Evolutionary conservation across 2,888 invertebrate genomes (phyloP).

Genomic region (Caenorhabditis wallacei): DNA sequence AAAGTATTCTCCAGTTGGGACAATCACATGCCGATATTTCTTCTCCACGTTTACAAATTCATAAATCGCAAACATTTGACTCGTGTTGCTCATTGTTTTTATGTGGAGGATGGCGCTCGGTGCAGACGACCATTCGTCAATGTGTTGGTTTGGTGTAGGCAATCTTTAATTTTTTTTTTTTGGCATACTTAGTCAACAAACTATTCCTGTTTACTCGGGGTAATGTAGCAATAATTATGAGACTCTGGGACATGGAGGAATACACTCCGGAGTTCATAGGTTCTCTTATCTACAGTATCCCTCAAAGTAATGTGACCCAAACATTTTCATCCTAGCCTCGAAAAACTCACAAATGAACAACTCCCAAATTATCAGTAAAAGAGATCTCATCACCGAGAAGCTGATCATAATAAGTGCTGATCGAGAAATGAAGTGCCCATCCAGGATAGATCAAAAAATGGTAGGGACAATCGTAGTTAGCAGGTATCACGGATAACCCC

Average conservation of each 20-base stretch:
- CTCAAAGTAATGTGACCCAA: too few relatives aligned
- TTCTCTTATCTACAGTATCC: too few relatives aligned
- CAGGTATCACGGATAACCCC: conserved; percentile 56
- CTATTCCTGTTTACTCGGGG: too few relatives aligned
- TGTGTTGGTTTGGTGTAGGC: conserved; percentile 53
- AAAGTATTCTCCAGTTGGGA: conserved; percentile 55
- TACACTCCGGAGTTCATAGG: too few relatives aligned
- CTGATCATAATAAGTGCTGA: conserved; percentile 54
- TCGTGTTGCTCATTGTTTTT: conserved; percentile 37
- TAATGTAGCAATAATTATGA: too few relatives aligned
- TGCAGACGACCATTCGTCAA: conserved; percentile 51
- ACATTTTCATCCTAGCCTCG: too few relatives aligned
- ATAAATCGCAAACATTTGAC: conserved; percentile 63
- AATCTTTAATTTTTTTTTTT: conserved; percentile 16
- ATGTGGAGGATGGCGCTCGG: conserved; percentile 37
- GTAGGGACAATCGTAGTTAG: conserved; percentile 39
- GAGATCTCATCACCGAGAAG: conserved; percentile 47
- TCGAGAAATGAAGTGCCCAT: conserved; percentile 56
- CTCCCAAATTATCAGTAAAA: conserved; percentile 50
- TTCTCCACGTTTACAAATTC: conserved; percentile 57
- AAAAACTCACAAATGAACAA: conserved; percentile 26
- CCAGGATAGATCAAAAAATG: conserved; percentile 47
- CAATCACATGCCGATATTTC: conserved; percentile 34
- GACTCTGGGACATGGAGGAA: too few relatives aligned
- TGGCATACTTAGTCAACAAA: too few relatives aligned